Evolutionary conservation across 2,888 invertebrate genomes (phyloP).

Genomic region (Drosophila prolongata): DNA sequence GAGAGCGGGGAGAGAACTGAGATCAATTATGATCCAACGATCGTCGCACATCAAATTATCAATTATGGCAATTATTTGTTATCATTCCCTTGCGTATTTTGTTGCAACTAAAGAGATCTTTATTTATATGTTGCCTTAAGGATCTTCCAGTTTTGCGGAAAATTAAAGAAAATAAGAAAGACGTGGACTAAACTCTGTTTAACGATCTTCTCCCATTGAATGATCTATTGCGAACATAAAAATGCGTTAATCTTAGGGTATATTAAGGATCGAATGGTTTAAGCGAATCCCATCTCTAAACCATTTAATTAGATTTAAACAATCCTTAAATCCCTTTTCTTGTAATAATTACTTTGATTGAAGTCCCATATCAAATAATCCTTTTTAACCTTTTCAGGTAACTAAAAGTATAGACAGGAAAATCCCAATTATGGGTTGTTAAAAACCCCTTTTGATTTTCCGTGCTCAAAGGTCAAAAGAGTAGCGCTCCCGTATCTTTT

Average conservation of each 20-base stretch:
- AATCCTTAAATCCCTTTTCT: neutral
- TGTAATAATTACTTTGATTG: neutral
- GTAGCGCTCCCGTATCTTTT: constrained; percentile 19
- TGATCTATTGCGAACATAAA: neutral
- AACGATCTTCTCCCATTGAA: neutral
- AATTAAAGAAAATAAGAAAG: neutral
- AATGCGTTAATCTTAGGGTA: neutral
- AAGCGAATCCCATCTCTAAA: no score
- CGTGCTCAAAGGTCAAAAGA: constrained; percentile 5
- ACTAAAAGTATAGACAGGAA: constrained; percentile 11
- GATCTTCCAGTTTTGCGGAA: constrained; percentile 1
- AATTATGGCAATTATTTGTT: constrained; percentile 31
- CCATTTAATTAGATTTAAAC: neutral
- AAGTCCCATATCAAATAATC: constrained; percentile 3
- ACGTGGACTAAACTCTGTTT: neutral
- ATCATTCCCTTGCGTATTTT: constrained; percentile 14
- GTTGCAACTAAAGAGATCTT: constrained; percentile 1
- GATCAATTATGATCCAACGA: constrained; percentile 39
- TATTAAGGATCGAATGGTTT: no score
- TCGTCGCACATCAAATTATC: constrained; percentile 39
- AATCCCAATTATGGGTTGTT: constrained; percentile 18
- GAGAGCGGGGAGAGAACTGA: neutral
- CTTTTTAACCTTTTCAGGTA: constrained; percentile 15
- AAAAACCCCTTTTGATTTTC: constrained; percentile 4
- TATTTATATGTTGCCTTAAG: constrained; percentile 11